Base-by-base conservation (phyloP, 2,888 invertebrate genomes). In the Heliconius sara region DNA sequence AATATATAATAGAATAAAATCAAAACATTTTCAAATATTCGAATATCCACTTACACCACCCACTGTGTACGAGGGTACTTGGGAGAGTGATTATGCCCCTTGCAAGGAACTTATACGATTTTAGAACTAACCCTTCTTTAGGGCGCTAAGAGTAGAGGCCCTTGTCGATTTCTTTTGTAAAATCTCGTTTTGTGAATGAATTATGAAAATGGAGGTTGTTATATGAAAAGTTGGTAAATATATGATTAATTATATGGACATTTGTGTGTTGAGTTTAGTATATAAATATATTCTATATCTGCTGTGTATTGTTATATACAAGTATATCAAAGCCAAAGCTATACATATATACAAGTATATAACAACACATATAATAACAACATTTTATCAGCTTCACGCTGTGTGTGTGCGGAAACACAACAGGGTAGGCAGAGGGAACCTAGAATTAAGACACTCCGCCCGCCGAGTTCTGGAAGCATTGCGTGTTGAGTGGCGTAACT, bases 101-200 rank as follows among this genome's bases (percentile, higher is more conserved):
- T 60, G n/a, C 74, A 43, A 79, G 60, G 66, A 78, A 65, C 72
- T 73, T 66, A 57, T 78, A 78, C 73, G 78, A 78, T 73, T 79
- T 74, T 79, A 75, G 75, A 75, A 75, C 79, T 71, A 81, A 79
- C 82, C 80, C 82, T 79, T 81, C 75, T 79, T 81, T 82, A 72
- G 80, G 82, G 80, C 27, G 79, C 78, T 80, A 79, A 76, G 80
- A 76, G 81, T 67, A 39, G 27, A 66, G 78, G 52, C 30, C 43
- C 78, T 75, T 79, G 63, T 78, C 78, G 68, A 79, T 74, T 75
- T 75, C 78, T 79, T 79, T 63, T 74, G 57, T 76, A 34, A 74
- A 43, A 34, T 57, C 74, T 73, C 73, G 74, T 78, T 74, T 74
- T 68, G 65, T 75, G 75, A 75, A 63, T 65, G 65, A 65, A 47